Conservation (phyloP, 2,113 vertebrate species). For the Ceyx melanurus region DNA sequence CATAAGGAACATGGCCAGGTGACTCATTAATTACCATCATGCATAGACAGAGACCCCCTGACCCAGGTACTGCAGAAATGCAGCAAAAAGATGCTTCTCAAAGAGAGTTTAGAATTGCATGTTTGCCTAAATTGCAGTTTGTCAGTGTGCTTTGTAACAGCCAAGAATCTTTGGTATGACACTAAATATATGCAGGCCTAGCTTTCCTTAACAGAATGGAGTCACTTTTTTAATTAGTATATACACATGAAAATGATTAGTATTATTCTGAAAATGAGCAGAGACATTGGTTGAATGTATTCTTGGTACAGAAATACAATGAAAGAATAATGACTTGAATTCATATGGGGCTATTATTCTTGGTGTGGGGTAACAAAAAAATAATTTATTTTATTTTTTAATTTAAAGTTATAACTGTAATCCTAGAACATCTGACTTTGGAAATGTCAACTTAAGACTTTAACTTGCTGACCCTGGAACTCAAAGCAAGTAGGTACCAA, state of each 20-base stretch:
- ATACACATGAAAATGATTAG: not conserved
- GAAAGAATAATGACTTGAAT: not conserved
- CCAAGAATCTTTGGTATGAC: not conserved
- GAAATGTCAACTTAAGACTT: slow-evolving; percentile 44
- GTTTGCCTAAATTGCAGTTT: not conserved
- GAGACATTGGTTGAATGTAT: not conserved
- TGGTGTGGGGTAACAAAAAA: not conserved
- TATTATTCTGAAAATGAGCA: not conserved
- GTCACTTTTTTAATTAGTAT: not conserved
- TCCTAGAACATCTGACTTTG: not conserved
- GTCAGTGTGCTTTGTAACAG: not conserved
- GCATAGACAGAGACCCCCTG: not conserved
- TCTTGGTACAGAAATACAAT: not conserved
- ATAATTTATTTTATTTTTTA: not conserved
- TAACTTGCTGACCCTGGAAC: slow-evolving; percentile 28
- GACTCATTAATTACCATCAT: not conserved
- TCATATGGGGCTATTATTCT: not conserved
- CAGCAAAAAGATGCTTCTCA: not conserved
- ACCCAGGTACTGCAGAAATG: not conserved
- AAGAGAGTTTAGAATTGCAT: not conserved
- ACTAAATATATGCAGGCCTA: not conserved
- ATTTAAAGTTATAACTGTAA: not conserved
- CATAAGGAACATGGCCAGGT: not conserved
- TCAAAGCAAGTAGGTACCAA: slow-evolving; percentile 8
- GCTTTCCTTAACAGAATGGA: not conserved